Evolutionary conservation across 1,140 invertebrate species (phyloP), one percentile per base, ranked within the genome.

Genomic region (Forficula auricularia): DNA sequence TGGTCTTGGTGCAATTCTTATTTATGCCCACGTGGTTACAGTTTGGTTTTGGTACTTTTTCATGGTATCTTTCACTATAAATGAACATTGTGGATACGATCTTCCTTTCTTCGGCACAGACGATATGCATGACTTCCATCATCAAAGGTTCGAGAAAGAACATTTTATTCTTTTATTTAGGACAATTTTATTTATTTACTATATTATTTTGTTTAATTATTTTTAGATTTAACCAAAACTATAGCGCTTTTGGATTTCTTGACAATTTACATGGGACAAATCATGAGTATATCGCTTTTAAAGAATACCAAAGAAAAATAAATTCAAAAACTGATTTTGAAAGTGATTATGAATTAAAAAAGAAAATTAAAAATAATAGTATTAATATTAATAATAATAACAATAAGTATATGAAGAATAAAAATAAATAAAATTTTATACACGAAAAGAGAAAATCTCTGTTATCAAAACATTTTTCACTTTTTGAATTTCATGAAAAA

Each of bases 71-170:
- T 62, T 62, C 6, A 73, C 70, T 3, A 61, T 70, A 1, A 64
- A 68, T 40, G 54, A 65, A 22, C 71, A 73, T 50, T 65, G 63
- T 43, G 71, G 71, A 3, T 73, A 72, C 48, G 71, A 73, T 52
- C 61, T 73, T 18, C 71, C 71, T 3, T 60, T 72, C 38, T 54
- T 71, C 22, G 62, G 66, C 1, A 70, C 68, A 9, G 67, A 70
- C 2, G 68, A 72, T 49, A 61, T 67, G 31, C 71, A 73, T 48
- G 71, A 73, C 54, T 73, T 60, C 52, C 71, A 73, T 52, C 71
- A 73, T 49, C 4, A 36, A 19, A 36, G 18, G 34, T 36, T n/a
- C n/a, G n/a, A n/a, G n/a, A n/a, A n/a, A n/a, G n/a, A n/a, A n/a
- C n/a, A n/a, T n/a, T n/a, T n/a, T n/a, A n/a, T n/a, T n/a, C n/a